These are phyloP conservation scores for Rhipidura dahli DNA, from an alignment of 2,113 vertebrate genomes.

Conservation along the genomic window DNA sequence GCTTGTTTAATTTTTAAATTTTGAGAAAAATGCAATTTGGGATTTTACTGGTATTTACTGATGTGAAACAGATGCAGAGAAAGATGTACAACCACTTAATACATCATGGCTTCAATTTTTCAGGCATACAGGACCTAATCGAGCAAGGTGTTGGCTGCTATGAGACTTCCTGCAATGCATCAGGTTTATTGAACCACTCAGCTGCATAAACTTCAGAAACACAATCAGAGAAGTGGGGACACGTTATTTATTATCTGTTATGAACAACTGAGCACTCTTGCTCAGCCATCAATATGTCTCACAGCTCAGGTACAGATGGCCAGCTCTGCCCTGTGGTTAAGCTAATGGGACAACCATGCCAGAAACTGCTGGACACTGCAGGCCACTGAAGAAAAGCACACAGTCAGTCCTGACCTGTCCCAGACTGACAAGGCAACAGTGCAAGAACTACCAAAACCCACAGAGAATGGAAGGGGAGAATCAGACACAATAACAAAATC, in stretches of 20 bases:
- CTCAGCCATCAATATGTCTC: neutral
- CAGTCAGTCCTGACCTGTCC: neutral
- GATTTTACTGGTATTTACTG: neutral
- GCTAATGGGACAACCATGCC: fast-evolving
- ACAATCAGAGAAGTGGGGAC: neutral
- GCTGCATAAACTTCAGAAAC: neutral
- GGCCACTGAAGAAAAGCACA: neutral
- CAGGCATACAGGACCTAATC: neutral
- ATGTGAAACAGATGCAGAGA: neutral
- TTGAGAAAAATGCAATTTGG: neutral
- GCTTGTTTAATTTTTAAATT: neutral
- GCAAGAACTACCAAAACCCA: neutral
- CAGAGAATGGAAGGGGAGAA: neutral
- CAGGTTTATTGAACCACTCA: neutral
- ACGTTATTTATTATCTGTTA: fast-evolving
- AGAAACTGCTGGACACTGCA: neutral
- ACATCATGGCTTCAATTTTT: neutral
- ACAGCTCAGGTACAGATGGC: neutral
- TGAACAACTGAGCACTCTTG: neutral
- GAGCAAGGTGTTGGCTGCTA: neutral
- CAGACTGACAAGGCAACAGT: neutral
- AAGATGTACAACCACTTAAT: neutral
- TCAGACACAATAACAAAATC: neutral
- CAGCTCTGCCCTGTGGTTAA: neutral
- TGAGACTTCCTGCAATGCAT: neutral